Evolutionary conservation across 2,888 invertebrate species (phyloP).

Genomic region (Melipona beecheii): DNA sequence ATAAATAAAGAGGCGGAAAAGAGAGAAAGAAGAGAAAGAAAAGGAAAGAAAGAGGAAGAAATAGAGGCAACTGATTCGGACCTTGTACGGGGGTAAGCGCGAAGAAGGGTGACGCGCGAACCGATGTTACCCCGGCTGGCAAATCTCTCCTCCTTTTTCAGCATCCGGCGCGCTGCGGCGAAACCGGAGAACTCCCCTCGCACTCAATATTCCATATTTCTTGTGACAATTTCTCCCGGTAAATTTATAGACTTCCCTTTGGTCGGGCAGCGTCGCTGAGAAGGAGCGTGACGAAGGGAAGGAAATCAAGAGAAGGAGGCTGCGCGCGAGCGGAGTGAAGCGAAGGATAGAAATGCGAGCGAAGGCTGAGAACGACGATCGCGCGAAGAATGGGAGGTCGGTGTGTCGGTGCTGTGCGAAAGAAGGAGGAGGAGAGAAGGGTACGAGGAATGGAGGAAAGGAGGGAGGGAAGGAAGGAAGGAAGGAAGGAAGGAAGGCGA

Average conservation of each 20-base stretch:
- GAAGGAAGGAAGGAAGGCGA: conserved; percentile 49
- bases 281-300: conserved; percentile 5
- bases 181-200: conserved; percentile 52
- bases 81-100: background rate
- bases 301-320: conserved; percentile 49
- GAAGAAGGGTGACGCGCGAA: conserved; percentile 7
- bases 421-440: conserved; percentile 1
- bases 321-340: conserved; percentile 7
- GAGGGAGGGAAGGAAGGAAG: conserved; percentile 11
- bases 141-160: conserved; percentile 26
- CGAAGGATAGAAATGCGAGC: conserved; percentile 9
- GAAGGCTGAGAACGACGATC: conserved; percentile 57
- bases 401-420: conserved; percentile 47
- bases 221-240: conserved; percentile 76
- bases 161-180: conserved; percentile 13
- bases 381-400: conserved; percentile 56
- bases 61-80: background rate
- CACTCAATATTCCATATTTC: conserved; percentile 78
- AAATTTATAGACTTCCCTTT: conserved; percentile 78
- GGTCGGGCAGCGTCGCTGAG: conserved; percentile 33
- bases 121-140: conserved; percentile 29
- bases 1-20: background rate
- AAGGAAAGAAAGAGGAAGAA: too few species aligned
- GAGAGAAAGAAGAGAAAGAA: background rate
- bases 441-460: background rate